Evolutionary conservation across 2,888 invertebrate genomes (phyloP), one percentile per base, ranked within the genome.

Genomic region (Philaethria dido): DNA sequence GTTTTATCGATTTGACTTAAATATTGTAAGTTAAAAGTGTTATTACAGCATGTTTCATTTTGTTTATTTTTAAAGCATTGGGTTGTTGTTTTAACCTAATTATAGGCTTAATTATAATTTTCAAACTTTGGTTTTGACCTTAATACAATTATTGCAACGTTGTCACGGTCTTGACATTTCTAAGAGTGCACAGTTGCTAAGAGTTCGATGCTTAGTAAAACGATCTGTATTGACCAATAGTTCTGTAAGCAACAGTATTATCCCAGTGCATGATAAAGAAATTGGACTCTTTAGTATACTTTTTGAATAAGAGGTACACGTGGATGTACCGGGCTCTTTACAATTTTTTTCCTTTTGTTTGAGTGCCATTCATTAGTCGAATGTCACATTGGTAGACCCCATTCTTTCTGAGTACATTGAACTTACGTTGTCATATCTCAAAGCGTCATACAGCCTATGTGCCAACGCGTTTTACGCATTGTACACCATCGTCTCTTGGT

Each of bases 311-410:
- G 80, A 74, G 77, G 78, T 77, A 78, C 76, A 80, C 75, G 84
- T 83, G 83, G 80, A 82, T 66, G 65, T 67, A 71, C 67, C 67
- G 62, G 64, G 57, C 62, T 61, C 71, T 70, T 71, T 74, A 80
- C 80, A 80, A 81, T 84, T 84, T 83, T 82, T 77, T 77, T 75
- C 78, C 84, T 82, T 88, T 91, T 91, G 90, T 92, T 84, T 81
- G 82, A 82, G 82, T 82, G 84, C 85, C 82, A 90, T 92, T 90
- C 91, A 90, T 91, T 90, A 89, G 86, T 83, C 85, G 88, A 86
- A 86, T 88, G 87, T 85, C 79, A 82, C 82, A 82, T 82, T 72
- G 74, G 86, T 80, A 81, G 81, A 78, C 84, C 85, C 80, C 87
- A 87, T 91, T 90, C 87, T 89, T 84, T 72, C 72, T 76, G 79